phyloP scores from a whole-genome alignment of 2,113 vertebrate species.

The Alaudala cheleensis region DNA sequence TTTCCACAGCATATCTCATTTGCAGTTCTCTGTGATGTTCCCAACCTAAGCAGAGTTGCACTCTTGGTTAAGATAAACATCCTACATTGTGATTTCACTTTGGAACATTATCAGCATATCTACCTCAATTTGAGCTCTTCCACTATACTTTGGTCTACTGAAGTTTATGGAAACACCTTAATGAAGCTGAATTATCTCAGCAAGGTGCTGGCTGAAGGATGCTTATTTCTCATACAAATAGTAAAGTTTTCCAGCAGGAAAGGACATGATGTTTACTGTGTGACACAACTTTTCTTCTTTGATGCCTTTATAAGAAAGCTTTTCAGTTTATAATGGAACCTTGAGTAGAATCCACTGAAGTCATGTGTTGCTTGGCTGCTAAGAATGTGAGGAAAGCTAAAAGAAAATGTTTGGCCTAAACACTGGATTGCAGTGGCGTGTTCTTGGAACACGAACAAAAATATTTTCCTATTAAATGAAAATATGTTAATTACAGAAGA shows the following conservation, averaged over 20 bases:
- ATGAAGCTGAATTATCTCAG: not conserved
- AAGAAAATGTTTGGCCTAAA: conserved; percentile 7
- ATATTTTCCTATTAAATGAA: conserved; percentile 45
- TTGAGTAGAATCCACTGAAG: not conserved
- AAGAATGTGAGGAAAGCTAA: not conserved
- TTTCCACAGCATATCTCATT: not conserved
- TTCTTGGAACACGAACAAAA: conserved; percentile 45
- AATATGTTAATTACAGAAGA: conserved; percentile 46
- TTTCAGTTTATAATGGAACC: not conserved
- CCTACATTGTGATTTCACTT: not conserved
- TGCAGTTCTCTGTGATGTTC: not conserved
- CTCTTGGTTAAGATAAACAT: not conserved
- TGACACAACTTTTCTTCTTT: not conserved
- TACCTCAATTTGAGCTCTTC: not conserved
- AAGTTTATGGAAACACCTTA: not conserved
- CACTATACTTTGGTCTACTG: not conserved
- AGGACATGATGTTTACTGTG: not conserved
- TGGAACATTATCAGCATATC: not conserved
- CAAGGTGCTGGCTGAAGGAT: not conserved
- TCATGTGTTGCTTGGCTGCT: not conserved
- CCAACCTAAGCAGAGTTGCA: not conserved
- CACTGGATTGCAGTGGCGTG: not conserved
- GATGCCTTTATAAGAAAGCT: not conserved
- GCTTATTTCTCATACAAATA: not conserved
- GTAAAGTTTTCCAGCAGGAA: not conserved